Evolutionary conservation across 2,888 invertebrate genomes (phyloP), one percentile per base, ranked within the genome.

Genomic region (Tenthredo notha): DNA sequence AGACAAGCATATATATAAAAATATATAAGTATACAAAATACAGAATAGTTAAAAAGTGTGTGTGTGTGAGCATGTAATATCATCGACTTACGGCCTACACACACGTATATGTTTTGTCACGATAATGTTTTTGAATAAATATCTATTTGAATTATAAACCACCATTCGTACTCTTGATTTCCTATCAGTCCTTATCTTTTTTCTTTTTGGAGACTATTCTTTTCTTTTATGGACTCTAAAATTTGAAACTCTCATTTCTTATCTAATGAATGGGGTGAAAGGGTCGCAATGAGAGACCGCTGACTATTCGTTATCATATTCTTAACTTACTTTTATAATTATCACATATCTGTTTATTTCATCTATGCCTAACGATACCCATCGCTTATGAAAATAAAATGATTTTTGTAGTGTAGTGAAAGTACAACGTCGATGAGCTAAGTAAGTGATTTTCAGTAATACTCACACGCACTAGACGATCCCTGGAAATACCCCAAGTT

Each of bases 121-220:
- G 89, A 91, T 90, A 91, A 88, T 91, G 89, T 92, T 92, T 92
- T 92, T 92, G 88, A 92, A 92, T 92, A 91, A 92, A 92, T 91
- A 92, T 92, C 91, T 92, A 92, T 92, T 92, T 92, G 91, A 92
- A 90, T 90, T 91, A 91, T 86, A 83, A 58, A 33, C 33, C 33
- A 77, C 70, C 65, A 86, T n/a, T 33, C 50, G 29, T 43, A 43
- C n/a, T 74, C 37, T 74, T 21, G 10, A 21, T 74, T 74, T 0
- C 21, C 21, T 61, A 37, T 21, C 72, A 21, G 21, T 43, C 10
- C 25, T 61, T 7, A 0, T 65, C 54, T 65, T 33, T 65, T 29
- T 0, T 29, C 15, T 65, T 65, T 21, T 6, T 58, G 0, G 21
- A 9, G n/a, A 2, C 54, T 18, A 1, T 67, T 21, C 10, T 40